phyloP scores from a whole-genome alignment of 2,888 invertebrate species.

The Amitus sp. region DNA sequence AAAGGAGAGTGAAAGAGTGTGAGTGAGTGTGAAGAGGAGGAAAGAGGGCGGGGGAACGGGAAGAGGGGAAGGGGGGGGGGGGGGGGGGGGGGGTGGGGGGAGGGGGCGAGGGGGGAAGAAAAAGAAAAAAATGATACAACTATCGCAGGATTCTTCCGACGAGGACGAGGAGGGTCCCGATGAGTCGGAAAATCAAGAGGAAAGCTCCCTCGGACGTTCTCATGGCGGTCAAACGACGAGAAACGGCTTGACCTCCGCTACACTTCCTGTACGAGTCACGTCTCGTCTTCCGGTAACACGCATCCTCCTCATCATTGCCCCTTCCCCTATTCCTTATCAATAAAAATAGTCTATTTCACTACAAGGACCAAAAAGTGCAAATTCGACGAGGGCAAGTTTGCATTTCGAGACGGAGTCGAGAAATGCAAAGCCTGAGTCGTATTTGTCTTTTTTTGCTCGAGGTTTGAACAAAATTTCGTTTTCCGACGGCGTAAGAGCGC shows the following conservation, averaged over 20 bases:
- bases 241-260: conserved; percentile 62
- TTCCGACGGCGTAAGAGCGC: too few relatives aligned
- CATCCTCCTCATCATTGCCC: conserved; percentile 28
- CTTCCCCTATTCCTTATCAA: conserved; percentile 9
- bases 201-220: conserved; percentile 54
- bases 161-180: conserved; percentile 63
- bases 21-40: not conserved
- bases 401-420: too few relatives aligned
- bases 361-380: too few relatives aligned
- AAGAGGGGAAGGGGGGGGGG: not conserved
- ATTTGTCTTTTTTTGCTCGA: too few relatives aligned
- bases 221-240: conserved; percentile 56
- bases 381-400: too few relatives aligned
- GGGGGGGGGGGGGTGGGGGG: not conserved
- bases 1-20: not conserved
- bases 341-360: too few relatives aligned
- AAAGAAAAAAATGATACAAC: conserved; percentile 12
- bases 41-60: too few relatives aligned
- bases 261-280: conserved; percentile 63
- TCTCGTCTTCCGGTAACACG: conserved; percentile 62
- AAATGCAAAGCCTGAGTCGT: too few relatives aligned
- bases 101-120: conserved; percentile 3
- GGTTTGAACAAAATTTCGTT: too few relatives aligned
- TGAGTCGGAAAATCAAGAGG: conserved; percentile 62
- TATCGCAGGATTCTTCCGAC: conserved; percentile 58